These are phyloP conservation scores for Diplazon laetatorius DNA, from an alignment of 2,888 invertebrate species.

Conservation along the genomic window DNA sequence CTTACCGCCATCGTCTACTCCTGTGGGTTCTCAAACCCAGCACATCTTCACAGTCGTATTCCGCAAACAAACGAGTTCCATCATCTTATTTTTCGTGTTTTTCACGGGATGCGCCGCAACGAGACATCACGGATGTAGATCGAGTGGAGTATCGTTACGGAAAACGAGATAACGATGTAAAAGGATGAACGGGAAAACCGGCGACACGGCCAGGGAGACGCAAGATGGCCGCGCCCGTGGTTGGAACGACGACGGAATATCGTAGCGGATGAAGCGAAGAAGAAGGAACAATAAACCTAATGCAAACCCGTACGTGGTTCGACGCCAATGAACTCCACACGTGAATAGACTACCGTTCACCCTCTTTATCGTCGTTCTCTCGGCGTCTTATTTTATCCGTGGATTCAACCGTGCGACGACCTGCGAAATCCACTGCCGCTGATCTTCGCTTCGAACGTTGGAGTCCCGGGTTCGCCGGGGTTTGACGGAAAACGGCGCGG, in stretches of 20 bases:
- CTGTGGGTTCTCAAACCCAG: slow-evolving; percentile 33
- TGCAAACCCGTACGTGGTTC: slow-evolving; percentile 71
- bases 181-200: neutral
- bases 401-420: neutral
- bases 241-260: slow-evolving; percentile 44
- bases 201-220: slow-evolving; percentile 57
- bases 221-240: slow-evolving; percentile 30
- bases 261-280: slow-evolving; percentile 36
- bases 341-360: slow-evolving; percentile 66
- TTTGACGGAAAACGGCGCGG: too few relatives aligned
- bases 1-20: slow-evolving; percentile 28
- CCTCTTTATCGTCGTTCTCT: slow-evolving; percentile 43
- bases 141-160: neutral
- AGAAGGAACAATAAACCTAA: slow-evolving; percentile 56
- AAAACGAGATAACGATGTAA: slow-evolving; percentile 14
- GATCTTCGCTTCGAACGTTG: too few relatives aligned
- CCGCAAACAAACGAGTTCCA: too few relatives aligned
- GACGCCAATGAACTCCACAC: slow-evolving; percentile 69
- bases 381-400: slow-evolving; percentile 21
- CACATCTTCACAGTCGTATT: neutral
- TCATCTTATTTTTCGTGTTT: neutral
- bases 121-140: too few relatives aligned
- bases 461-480: too few relatives aligned
- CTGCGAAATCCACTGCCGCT: too few relatives aligned
- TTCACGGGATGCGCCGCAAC: too few relatives aligned